Conservation (phyloP, 2,888 invertebrate genomes). For the Acleris literana region DNA sequence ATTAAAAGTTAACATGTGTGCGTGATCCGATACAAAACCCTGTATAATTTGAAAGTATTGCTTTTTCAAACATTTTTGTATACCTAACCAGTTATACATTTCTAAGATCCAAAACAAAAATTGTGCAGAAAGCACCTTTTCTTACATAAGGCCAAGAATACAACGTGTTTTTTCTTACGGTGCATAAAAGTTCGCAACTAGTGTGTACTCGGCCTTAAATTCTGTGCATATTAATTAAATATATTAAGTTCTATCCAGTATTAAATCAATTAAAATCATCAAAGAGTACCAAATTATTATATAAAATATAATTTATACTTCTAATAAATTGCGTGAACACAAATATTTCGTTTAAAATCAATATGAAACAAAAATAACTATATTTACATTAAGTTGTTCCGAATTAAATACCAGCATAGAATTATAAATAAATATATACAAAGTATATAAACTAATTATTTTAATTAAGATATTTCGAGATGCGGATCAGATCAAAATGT, state of each 20-base stretch:
- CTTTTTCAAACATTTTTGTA: constrained; percentile 28
- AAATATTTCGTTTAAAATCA: constrained; percentile 36
- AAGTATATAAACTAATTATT: constrained; percentile 35
- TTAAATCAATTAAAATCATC: neutral
- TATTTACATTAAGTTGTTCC: constrained; percentile 52
- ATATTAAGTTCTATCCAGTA: constrained; percentile 26
- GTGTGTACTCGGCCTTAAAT: constrained; percentile 18
- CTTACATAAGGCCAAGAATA: constrained; percentile 9
- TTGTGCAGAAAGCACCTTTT: constrained; percentile 27
- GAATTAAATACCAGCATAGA: constrained; percentile 30
- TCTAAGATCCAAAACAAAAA: constrained; percentile 7
- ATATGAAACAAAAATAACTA: constrained; percentile 40
- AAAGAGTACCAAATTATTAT: constrained; percentile 56
- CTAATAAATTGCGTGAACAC: constrained; percentile 56
- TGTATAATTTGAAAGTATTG: constrained; percentile 46
- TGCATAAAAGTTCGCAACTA: constrained; percentile 1
- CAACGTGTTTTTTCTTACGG: constrained; percentile 1
- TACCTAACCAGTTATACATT: neutral
- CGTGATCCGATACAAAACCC: constrained; percentile 49
- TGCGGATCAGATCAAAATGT: constrained; percentile 39
- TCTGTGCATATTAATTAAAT: constrained; percentile 28
- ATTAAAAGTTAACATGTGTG: constrained; percentile 29
- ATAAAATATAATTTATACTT: constrained; percentile 43
- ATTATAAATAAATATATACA: constrained; percentile 41
- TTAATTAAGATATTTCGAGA: constrained; percentile 35